phyloP scores from a whole-genome alignment of 2,888 invertebrate genomes.

The Euspilapteryx auroguttella region DNA sequence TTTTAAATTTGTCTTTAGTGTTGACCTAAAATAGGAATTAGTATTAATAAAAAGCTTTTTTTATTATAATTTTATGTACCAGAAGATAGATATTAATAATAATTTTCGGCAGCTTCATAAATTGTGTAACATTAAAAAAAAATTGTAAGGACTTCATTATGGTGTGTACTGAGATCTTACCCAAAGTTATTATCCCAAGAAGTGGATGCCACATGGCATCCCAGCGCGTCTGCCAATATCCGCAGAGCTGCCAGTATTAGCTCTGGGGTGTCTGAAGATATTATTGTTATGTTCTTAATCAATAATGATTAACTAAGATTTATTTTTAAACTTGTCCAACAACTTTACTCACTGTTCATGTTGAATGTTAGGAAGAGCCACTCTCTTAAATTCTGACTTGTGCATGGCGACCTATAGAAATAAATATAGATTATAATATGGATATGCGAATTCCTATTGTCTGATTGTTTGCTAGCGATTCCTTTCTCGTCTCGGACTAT shows the following conservation, averaged over 20 bases:
- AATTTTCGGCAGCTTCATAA: no score
- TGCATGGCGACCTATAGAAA: conserved; percentile 54
- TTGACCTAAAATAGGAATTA: conserved; percentile 29
- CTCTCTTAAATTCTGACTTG: conserved; percentile 66
- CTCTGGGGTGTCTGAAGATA: conserved; percentile 62
- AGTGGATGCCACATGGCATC: conserved; percentile 77
- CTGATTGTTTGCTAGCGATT: no score
- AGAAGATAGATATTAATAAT: no score
- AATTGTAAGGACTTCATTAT: no score
- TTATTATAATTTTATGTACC: no score
- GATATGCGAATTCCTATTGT: no score
- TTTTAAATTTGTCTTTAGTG: conserved; percentile 34
- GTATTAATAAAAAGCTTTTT: no score
- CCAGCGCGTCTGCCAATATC: conserved; percentile 75
- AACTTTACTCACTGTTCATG: conserved; percentile 57
- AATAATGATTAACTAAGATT: no score
- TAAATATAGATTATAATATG: not conserved
- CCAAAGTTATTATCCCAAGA: conserved; percentile 75
- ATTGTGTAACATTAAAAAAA: no score
- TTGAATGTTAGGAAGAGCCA: conserved; percentile 64
- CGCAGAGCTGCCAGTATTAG: conserved; percentile 71
- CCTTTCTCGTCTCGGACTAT: no score
- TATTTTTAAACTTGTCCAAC: no score
- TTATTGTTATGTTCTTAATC: conserved; percentile 1
- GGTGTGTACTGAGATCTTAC: no score